A percentile compares a stretch with the other conserved stretches of the same genome.
Evolutionary conservation across 2,797 vertebrate genomes (phyloP).

Genomic region (Ptychobarbus kaznakovi): DNA sequence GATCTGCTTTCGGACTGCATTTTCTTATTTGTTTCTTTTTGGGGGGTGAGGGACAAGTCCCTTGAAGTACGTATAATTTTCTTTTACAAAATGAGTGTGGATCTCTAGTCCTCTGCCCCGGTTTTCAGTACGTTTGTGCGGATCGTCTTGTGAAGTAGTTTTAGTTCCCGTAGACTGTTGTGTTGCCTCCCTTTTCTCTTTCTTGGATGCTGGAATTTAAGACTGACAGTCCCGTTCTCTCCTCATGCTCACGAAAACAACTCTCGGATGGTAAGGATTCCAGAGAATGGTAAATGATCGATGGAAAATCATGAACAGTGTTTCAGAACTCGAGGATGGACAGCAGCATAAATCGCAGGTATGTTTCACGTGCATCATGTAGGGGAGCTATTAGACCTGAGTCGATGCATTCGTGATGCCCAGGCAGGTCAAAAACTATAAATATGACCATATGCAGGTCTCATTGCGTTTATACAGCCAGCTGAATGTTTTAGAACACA

Average conservation of each 20-base stretch:
- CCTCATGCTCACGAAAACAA: conserved; percentile 53
- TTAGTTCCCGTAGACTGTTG: conserved; percentile 40
- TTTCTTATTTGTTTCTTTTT: conserved; percentile 14
- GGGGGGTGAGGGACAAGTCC: conserved; percentile 38
- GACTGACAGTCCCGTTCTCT: conserved; percentile 53
- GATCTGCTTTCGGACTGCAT: conserved; percentile 18
- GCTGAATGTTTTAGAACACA: neutral
- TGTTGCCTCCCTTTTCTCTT: conserved; percentile 23
- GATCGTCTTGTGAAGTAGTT: conserved; percentile 57
- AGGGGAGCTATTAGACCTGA: neutral
- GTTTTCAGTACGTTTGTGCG: conserved; percentile 3
- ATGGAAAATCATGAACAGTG: conserved; percentile 87
- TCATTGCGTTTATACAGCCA: neutral
- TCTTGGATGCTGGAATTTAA: conserved; percentile 57
- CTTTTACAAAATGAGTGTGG: conserved; percentile 36
- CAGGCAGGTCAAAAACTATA: neutral
- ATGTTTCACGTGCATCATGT: conserved; percentile 48
- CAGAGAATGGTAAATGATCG: conserved; percentile 82
- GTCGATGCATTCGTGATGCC: conserved; percentile 12
- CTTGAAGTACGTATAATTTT: conserved; percentile 44
- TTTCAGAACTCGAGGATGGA: conserved; percentile 83
- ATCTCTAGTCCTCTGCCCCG: conserved; percentile 13
- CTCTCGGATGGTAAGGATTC: conserved; percentile 64
- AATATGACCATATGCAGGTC: neutral
- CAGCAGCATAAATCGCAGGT: conserved; percentile 83